phyloP scores from a whole-genome alignment of 1,140 invertebrate species.

The Scaptomyza montana region DNA sequence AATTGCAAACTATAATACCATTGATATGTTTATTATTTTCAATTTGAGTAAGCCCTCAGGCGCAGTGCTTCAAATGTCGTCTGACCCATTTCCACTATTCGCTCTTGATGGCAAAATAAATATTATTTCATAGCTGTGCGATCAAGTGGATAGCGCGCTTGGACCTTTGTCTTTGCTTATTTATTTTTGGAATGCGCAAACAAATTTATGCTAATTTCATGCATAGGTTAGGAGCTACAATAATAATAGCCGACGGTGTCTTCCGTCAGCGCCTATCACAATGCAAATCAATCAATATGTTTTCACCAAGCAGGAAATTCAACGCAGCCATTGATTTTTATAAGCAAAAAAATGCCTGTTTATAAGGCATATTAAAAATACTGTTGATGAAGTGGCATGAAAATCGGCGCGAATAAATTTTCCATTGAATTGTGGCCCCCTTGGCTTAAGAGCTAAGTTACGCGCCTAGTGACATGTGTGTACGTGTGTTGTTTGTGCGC shows the following conservation, averaged over 20 bases:
- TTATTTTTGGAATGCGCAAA: conserved; percentile 3
- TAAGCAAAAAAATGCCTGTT: conserved; percentile 24
- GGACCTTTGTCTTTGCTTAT: conserved; percentile 10
- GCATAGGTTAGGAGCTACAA: conserved; percentile 41
- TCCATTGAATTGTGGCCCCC: conserved; percentile 49
- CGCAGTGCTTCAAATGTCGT: conserved; percentile 42
- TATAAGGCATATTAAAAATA: conserved; percentile 30
- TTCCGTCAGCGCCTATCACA: conserved; percentile 52
- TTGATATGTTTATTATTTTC: conserved; percentile 60
- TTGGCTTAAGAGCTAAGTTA: conserved; percentile 42
- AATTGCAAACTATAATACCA: conserved; percentile 17
- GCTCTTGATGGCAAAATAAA: conserved; percentile 38
- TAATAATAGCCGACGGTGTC: conserved; percentile 62
- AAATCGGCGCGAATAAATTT: conserved; percentile 29
- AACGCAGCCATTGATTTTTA: conserved; percentile 39
- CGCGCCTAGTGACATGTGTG: conserved; percentile 28
- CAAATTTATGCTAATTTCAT: conserved; percentile 74
- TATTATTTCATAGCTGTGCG: conserved; percentile 32
- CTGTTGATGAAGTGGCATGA: conserved; percentile 49
- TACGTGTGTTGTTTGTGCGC: conserved; percentile 26
- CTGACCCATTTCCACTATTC: conserved; percentile 52
- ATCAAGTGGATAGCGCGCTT: conserved; percentile 27
- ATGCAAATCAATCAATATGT: conserved; percentile 72
- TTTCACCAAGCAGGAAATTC: conserved; percentile 62
- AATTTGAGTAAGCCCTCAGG: conserved; percentile 25